Percentiles rank a stretch among this genome's conserved stretches.
Conservation (phyloP, 2,888 invertebrate species). For the Drosophila tanythrix region DNA sequence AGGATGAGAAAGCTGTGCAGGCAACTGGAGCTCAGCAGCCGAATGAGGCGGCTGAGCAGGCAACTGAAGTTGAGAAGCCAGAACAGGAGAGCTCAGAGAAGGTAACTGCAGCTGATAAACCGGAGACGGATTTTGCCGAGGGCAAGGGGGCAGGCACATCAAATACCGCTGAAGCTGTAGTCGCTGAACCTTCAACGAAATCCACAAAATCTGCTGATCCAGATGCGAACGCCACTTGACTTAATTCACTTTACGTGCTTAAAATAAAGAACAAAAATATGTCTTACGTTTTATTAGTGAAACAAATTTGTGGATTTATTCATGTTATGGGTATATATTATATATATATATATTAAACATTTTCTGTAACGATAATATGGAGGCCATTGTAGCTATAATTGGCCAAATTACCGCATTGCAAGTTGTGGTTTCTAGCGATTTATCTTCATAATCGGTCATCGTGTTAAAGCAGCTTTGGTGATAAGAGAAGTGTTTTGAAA, state of each 20-base stretch:
- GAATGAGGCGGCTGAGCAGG: neutral
- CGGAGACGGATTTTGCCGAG: neutral
- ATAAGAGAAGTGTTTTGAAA: conserved; percentile 59
- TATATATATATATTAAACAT: conserved; percentile 55
- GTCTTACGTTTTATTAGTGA: conserved; percentile 45
- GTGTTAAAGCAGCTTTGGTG: conserved; percentile 73
- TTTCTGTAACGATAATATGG: conserved; percentile 49
- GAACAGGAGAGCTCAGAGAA: neutral
- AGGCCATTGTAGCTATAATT: conserved; percentile 35
- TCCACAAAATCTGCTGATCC: neutral
- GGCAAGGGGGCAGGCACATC: too few relatives aligned
- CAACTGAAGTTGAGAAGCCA: neutral
- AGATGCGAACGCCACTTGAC: conserved; percentile 8
- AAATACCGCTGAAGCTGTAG: neutral
- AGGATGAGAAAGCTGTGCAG: conserved; percentile 24
- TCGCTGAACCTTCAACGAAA: neutral
- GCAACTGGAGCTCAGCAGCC: neutral
- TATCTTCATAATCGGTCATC: conserved; percentile 55
- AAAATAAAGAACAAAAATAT: conserved; percentile 19
- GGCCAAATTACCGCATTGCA: conserved; percentile 42
- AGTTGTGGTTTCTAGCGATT: conserved; percentile 16
- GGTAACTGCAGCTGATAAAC: neutral
- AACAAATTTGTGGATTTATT: conserved; percentile 67
- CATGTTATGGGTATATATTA: conserved; percentile 37
- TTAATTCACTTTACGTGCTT: neutral